Evolutionary conservation across 2,797 vertebrate genomes (phyloP).

Genomic region (Lemur catta): DNA sequence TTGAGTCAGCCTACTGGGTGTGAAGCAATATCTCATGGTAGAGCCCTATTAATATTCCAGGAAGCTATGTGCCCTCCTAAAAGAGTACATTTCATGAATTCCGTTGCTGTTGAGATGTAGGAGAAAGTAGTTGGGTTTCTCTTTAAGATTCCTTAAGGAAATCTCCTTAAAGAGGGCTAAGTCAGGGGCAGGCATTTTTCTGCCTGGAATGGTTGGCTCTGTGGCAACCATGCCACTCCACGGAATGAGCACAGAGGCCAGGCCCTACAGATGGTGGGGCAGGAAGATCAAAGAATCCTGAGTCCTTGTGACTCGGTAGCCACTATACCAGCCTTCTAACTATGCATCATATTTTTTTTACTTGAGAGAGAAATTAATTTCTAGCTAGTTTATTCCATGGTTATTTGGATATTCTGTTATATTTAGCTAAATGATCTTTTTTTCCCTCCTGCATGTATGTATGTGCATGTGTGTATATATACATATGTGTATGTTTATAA

Average conservation of each 20-base stretch:
- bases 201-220: not conserved
- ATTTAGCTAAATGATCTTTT: not conserved
- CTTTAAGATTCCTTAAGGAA: not conserved
- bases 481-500: not conserved
- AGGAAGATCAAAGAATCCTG: not conserved
- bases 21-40: not conserved
- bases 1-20: not conserved
- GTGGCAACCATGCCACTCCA: no score
- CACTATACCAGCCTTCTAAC: not conserved
- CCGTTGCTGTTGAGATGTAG: not conserved
- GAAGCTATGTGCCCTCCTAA: not conserved
- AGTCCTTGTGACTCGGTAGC: not conserved
- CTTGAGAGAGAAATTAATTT: not conserved
- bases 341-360: not conserved
- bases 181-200: not conserved
- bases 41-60: not conserved
- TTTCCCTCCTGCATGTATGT: not conserved
- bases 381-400: not conserved
- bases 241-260: not conserved
- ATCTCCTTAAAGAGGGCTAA: not conserved
- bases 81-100: not conserved
- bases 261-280: not conserved
- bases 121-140: not conserved
- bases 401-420: not conserved
- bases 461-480: not conserved